Evolutionary conservation across 2,113 vertebrate species (phyloP), one percentile per base, ranked within the genome.

Genomic region (Noturus placidus): DNA sequence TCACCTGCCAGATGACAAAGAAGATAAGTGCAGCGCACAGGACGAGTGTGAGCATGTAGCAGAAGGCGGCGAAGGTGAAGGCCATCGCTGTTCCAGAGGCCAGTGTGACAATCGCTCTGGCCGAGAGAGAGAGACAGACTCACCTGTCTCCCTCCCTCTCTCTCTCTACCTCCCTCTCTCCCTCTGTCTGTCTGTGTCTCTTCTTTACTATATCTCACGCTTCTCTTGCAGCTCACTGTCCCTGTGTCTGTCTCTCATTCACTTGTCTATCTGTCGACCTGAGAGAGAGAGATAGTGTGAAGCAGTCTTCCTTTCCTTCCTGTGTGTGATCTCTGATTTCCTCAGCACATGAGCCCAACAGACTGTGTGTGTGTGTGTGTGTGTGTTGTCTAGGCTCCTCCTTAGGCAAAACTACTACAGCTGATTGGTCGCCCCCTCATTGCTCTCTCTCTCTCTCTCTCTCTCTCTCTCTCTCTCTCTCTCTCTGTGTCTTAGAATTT

Each of bases 1-100:
- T 97, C 95, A 99, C 97, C 93, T 98, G 97, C 98, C 98, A 99
- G 90, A 99, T 98, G 91, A 98, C 97, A 91, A 99, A 99, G 95
- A 99, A 99, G 96, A 99, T 98, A 93, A 99, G 97, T 0, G 97
- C 97, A 0, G 97, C 97, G 78, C 97, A 98, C 84, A 99, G 96
- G 61, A 99, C 97, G 93, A 99, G 94, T 46, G 98, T 97, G 72
- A 99, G 96, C 98, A 99, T 99, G 95, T 98, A 99, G 96, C 97
- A 99, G 94, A 99, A 99, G 92, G 98, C 97, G 88, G 98, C 97
- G 91, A 99, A 99, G 87, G 97, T 99, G 96, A 99, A 99, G 78
- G 97, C 97, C 97, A 98, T 98, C 92, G 94, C 95, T 72, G 92
- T 30, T n/a, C 90, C 94, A 1, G 93, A 93, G 1, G 93, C 94